Evolutionary conservation across 2,888 invertebrate species (phyloP), one percentile per base, ranked within the genome.

Genomic region (Drosophila subquinaria): DNA sequence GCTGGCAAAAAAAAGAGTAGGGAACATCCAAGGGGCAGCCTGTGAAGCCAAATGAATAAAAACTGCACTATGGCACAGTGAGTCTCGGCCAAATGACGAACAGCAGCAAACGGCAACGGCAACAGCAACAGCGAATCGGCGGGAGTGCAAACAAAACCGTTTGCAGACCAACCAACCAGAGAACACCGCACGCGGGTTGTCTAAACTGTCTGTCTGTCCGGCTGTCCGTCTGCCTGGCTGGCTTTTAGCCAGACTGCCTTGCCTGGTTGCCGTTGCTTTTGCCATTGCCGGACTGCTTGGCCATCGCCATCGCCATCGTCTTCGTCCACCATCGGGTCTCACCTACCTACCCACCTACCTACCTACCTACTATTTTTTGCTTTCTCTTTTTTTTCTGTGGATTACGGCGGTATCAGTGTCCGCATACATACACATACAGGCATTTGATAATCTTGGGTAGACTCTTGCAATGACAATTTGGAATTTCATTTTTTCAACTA

Each of bases 141-240:
- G 72, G 62, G 33, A 76, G 59, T 73, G 73, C 73, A 71, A 79
- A 74, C 72, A 76, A 38, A 76, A 79, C 63, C 52, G 69, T 73
- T 79, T 59, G 59, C 36, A 17, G 48, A 59, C 59, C 59, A 82
- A 69, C 81, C 81, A 81, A 81, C 81, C 81, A 81, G 81, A 81
- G 83, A 69, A 47, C 72, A 62, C 77, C 64, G 69, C 63, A 66
- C 70, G 64, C 80, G 47, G 45, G 33, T 17, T 63, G 55, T 23
- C 65, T 51, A 38, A 42, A 40, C 43, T 63, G 62, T 45, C 62
- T 47, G 33, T 3, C 38, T 52, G 38, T 3, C 38, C 48, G 53
- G 4, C 23, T 27, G 27, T 27, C 27, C 5, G 62, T 45, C 62
- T 51, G 38, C 4, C 38, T 52, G 48, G 38, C 35, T 50, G 57